Evolutionary conservation across 1,140 invertebrate genomes (phyloP), one percentile per base, ranked within the genome.

Genomic region (Drosophila pandora): DNA sequence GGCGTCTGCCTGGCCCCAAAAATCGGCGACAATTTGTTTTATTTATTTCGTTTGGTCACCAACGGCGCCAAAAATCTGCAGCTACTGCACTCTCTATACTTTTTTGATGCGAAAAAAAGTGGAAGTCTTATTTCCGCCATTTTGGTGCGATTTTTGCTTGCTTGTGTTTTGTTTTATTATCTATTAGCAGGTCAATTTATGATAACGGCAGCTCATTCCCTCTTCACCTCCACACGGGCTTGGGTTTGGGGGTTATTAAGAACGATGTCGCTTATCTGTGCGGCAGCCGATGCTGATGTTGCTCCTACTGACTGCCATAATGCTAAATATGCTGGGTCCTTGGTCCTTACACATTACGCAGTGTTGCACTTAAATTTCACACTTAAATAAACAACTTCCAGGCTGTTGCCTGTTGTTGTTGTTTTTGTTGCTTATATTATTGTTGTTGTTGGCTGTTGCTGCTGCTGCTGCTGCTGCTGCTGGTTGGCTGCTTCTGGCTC

Each of bases 371-470:
- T 77, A 72, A 88, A 83, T 79, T 87, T 87, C 83, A 79, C 83
- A 82, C 83, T 88, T 83, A 83, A 88, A 88, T 87, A 88, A 87
- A 87, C 83, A 87, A 87, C 79, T 79, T 83, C 67, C 65, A 78
- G 65, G 73, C 68, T 54, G 56, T 28, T 83, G 76, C 54, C 54
- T 48, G 39, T 9, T 32, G 61, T 65, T 63, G 39, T 28, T 28
- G 25, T 28, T 28, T 28, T 28, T 28, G 25, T 28, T 28, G 5
- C 25, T 28, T 6, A 6, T 28, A 28, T 28, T 28, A 28, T 28
- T 28, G 25, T 28, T 28, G 25, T 28, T 28, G 57, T 59, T 37
- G 34, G 49, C 12, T 50, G 48, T 2, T 9, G 23, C n/a, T 39
- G n/a, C 57, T 30, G 47, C 49, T 65, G n/a, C n/a, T n/a, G n/a